These are phyloP conservation scores for Turritopsis dohrnii DNA, from an alignment of 30 jellyfish, hydroid and myxozoan genomes.

Conservation along the genomic window DNA sequence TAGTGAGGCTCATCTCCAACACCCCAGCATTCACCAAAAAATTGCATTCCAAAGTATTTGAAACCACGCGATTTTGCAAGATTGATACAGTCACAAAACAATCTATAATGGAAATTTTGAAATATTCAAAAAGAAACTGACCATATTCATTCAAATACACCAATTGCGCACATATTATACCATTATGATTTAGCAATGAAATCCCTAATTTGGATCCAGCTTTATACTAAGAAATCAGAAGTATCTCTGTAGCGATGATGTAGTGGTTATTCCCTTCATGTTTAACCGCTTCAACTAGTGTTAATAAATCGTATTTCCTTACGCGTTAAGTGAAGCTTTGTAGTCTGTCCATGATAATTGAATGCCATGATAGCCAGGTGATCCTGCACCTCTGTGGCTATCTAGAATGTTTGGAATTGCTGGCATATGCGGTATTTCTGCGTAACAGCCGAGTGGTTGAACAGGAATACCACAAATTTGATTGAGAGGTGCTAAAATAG, in stretches of 20 bases:
- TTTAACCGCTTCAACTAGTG: no score
- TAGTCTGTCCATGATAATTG: slow-evolving; percentile 10
- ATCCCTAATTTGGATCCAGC: no score
- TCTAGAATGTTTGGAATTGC: slow-evolving; percentile 34
- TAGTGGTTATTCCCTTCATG: no score
- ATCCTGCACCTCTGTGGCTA: slow-evolving; percentile 25
- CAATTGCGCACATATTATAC: no score
- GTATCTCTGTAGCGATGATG: no score
- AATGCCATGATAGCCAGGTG: slow-evolving; percentile 7
- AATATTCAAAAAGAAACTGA: no score
- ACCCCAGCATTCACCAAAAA: slow-evolving; percentile 90
- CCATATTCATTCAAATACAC: no score
- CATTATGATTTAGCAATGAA: no score
- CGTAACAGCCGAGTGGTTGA: slow-evolving; percentile 55
- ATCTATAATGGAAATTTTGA: not conserved
- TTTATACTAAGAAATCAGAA: no score
- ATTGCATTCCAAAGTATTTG: slow-evolving; percentile 51
- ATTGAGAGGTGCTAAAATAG: slow-evolving; percentile 41
- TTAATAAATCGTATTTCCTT: not conserved
- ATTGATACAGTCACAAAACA: slow-evolving; percentile 21
- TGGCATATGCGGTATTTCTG: slow-evolving; percentile 29
- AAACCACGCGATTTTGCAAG: slow-evolving; percentile 3
- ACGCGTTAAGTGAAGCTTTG: slow-evolving; percentile 13
- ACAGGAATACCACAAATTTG: slow-evolving; percentile 40
- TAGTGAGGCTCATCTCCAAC: slow-evolving; percentile 8